Percentiles rank a stretch among this genome's conserved stretches.
These are phyloP conservation scores for Perizoma flavofasciatum DNA, from an alignment of 2,888 invertebrate species.

Conservation along the genomic window DNA sequence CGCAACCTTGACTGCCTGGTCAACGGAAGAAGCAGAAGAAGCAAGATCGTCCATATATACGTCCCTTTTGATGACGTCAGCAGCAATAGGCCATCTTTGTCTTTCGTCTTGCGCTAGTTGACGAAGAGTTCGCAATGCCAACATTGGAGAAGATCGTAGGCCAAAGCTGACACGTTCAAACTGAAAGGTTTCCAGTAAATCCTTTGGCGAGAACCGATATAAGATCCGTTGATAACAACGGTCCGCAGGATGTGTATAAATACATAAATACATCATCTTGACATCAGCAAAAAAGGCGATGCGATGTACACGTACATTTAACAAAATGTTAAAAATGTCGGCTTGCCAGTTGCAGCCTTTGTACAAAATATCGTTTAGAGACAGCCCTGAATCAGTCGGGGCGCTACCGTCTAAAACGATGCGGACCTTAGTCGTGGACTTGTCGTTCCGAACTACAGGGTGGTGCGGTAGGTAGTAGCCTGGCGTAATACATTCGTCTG, in stretches of 20 bases:
- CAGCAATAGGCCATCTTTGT: slow-evolving; percentile 1
- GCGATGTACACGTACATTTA: not conserved
- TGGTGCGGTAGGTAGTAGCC: too few relatives aligned
- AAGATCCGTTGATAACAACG: too few relatives aligned
- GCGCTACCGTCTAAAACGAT: not conserved
- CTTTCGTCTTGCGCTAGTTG: not conserved
- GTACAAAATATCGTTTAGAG: too few relatives aligned
- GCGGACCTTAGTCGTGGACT: slow-evolving; percentile 1
- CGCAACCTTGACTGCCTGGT: slow-evolving; percentile 17
- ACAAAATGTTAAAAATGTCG: not conserved
- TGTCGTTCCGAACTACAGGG: too few relatives aligned
- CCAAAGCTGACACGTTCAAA: not conserved
- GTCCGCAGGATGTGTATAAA: too few relatives aligned
- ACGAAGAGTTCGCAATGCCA: not conserved
- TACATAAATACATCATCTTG: too few relatives aligned
- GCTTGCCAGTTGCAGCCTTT: not conserved
- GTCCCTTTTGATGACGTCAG: slow-evolving; percentile 4
- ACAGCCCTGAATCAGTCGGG: too few relatives aligned
- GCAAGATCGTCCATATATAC: slow-evolving; percentile 30
- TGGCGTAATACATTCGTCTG: too few relatives aligned
- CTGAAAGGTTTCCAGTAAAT: not conserved
- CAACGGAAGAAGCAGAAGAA: slow-evolving; percentile 15
- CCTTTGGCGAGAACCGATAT: not conserved
- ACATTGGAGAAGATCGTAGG: not conserved
- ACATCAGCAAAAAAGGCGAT: not conserved